Base-by-base conservation (phyloP, 2,797 vertebrate genomes). In the Eutrigla gurnardus region DNA sequence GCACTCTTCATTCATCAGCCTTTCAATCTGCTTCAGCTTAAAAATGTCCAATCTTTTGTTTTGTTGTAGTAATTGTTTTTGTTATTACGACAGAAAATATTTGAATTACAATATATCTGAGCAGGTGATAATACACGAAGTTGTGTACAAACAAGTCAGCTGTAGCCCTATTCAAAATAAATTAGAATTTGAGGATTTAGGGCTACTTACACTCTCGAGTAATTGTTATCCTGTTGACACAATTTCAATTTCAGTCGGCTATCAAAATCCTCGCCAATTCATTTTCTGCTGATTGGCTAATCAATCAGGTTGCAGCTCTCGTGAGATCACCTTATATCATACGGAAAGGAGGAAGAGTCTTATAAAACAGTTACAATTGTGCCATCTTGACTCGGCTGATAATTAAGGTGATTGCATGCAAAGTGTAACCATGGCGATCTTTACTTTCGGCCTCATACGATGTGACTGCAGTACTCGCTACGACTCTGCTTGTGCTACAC, bases 391-490 rank as follows among this genome's bases (percentile, higher is more conserved):
- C 18, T 49, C 32, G n/a, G 62, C 9, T 65, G 25, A 36, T 40
- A 40, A 15, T n/a, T 17, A 12, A 37, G 12, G 39, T n/a, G 36
- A 32, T 7, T 50, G 6, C 11, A 37, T 37, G 7, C 2, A 12
- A 49, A 10, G 35, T 15, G 39, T 47, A 42, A 52, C 37, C 3
- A 37, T 61, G 7, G 35, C 3, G 25, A 52, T 57, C 40, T 50
- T 70, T 47, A 7, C 25, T 37, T 63, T 64, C 59, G 69, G 17
- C 60, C 45, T 37, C 40, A 18, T 37, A 18, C 49, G 17, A 58
- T 37, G 11, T 58, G 57, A 46, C 50, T 7, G 32, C 65, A 54
- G 40, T 10, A 36, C 66, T 36, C 17, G 17, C 35, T 50, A 17
- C 50, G 59, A 7, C 9, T 58, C 46, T 60, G 9, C 18, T 18